Evolutionary conservation across 2,888 invertebrate species (phyloP), one percentile per base, ranked within the genome.

Genomic region (Argyra leucocephala): DNA sequence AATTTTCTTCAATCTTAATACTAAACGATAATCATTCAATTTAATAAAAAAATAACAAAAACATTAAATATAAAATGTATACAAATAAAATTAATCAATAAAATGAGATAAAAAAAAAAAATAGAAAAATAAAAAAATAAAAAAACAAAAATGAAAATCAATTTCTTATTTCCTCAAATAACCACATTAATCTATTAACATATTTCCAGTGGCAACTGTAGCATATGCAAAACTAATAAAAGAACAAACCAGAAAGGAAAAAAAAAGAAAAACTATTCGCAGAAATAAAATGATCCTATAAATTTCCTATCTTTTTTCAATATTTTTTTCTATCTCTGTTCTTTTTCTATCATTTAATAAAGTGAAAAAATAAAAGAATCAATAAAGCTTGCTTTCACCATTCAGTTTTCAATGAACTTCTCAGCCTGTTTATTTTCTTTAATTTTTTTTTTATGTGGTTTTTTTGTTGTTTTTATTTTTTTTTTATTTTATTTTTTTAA

Each of bases 121-220:
- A 18, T 48, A 37, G 37, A 37, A 37, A n/a, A n/a, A 31, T 31
- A 31, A 31, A 31, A 7, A 48, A 48, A 48, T 48, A 48, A n/a
- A 48, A 48, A 12, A 48, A 48, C 18, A 48, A 48, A 48, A 48
- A 10, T 10, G 12, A 37, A 48, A 48, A 48, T 48, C 48, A 48
- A 48, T 48, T 48, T 48, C 48, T 48, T 48, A 48, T 48, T 48
- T 48, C 48, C n/a, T 48, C 18, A n/a, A 48, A 48, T 18, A 48
- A n/a, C 18, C 48, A 48, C 48, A 48, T 48, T 48, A 48, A 48
- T 48, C 48, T 48, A 48, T 48, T 48, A 48, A 48, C 48, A 48
- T 48, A 48, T 48, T 48, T 48, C 48, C 6, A 48, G 15, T 2
- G 48, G 48, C 48, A 48, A 48, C 48, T 15, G 18, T n/a, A 48